Base-by-base conservation (phyloP, 2,797 vertebrate species). In the Pipistrellus pipistrellus region DNA sequence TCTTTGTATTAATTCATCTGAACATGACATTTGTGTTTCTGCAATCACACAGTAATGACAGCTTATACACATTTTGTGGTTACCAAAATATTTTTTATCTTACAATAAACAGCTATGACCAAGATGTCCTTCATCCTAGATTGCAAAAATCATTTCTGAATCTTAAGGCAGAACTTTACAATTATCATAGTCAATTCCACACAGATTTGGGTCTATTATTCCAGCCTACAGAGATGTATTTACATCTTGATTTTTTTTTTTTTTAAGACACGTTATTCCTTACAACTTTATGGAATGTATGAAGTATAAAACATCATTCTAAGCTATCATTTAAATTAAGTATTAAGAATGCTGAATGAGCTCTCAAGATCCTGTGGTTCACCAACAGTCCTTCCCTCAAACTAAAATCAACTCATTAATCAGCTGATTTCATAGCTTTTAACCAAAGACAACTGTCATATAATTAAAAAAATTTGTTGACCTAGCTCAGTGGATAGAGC, bases 201-300 rank as follows among this genome's bases (percentile, higher is more conserved):
- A 15, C 64, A 91, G 18, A 23, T 83, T 88, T 78, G 83, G 68
- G n/a, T 13, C 35, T 83, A 48, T n/a, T 14, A 75, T 73, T 84
- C 25, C 30, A 90, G 68, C 18, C 77, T 77, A 59, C 55, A 55
- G 35, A 87, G 17, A 62, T 69, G 66, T 83, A 72, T n/a, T 51
- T 88, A 73, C 59, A 87, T 32, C 35, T 68, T 64, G 8, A 84
- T 80, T 80, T 80, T 94, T 94, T 84, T 25, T 68, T 41, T 8
- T 84, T 92, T 80, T 35, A 62, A 92, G 85, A 69, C 35, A 66
- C 80, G 80, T 81, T 68, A 59, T 59, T 91, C 18, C 55, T 84
- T 55, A 76, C 2, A 46, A 38, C 64, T 77, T 77, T 82, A 83
- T 72, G 35, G 82, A 81, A 62, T 6, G 8, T 53, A 12, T n/a